Evolutionary conservation across 1,140 invertebrate species (phyloP).

Genomic region (Muscidifurax raptorellus): DNA sequence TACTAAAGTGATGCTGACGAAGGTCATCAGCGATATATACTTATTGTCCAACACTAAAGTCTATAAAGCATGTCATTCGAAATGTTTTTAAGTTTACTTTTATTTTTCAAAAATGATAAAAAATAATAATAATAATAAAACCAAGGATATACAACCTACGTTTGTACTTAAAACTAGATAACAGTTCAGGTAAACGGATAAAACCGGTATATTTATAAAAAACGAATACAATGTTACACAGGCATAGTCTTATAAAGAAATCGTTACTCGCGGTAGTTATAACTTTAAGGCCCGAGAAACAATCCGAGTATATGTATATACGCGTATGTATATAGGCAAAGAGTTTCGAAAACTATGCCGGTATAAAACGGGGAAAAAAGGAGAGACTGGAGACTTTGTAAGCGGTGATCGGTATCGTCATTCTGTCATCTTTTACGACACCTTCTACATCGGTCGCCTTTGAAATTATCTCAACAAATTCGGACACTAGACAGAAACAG

Average conservation of each 20-base stretch:
- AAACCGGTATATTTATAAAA: neutral
- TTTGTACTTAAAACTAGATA: no score
- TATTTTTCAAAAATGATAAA: neutral
- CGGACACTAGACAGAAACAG: constrained; percentile 6
- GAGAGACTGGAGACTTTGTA: constrained; percentile 26
- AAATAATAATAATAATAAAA: neutral
- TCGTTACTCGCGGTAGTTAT: constrained; percentile 23
- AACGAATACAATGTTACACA: neutral
- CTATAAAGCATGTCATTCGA: no score
- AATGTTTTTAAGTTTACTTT: neutral
- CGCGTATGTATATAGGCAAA: neutral
- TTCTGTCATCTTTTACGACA: constrained; percentile 48
- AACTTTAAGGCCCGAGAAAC: constrained; percentile 35
- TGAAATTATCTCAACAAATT: constrained; percentile 52
- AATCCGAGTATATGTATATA: constrained; percentile 9
- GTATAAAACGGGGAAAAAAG: constrained; percentile 17
- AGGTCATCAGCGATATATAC: neutral
- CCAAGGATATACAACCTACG: no score
- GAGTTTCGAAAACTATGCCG: constrained; percentile 40
- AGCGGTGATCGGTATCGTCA: constrained; percentile 50
- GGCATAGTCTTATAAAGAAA: neutral
- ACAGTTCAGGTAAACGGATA: neutral
- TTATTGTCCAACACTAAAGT: neutral
- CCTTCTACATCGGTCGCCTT: constrained; percentile 42
- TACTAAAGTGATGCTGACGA: neutral